phyloP scores from a whole-genome alignment of 1,140 invertebrate genomes.

The Bombus confusus region DNA sequence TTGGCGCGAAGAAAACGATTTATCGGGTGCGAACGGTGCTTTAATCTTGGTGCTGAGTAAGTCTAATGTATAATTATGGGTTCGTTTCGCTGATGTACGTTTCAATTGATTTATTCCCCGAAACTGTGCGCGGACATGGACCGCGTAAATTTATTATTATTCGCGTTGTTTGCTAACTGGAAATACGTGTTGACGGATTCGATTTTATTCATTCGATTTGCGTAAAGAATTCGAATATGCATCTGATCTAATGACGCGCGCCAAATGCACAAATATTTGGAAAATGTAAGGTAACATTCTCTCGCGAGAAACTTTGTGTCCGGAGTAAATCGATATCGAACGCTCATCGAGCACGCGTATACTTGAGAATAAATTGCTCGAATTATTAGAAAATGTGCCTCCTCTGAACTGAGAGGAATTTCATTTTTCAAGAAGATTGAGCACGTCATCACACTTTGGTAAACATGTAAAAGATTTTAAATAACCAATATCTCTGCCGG shows the following conservation, averaged over 20 bases:
- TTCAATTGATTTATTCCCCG: constrained; percentile 11
- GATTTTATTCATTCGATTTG: not conserved
- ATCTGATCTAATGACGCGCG: no score
- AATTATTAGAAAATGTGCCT: not conserved
- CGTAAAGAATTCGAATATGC: not conserved
- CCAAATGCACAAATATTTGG: no score
- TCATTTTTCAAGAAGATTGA: not conserved
- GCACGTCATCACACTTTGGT: not conserved
- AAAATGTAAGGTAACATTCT: not conserved
- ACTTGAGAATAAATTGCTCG: not conserved
- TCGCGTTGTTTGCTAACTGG: not conserved
- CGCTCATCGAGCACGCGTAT: not conserved
- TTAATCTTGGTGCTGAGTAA: not conserved
- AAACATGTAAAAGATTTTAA: not conserved
- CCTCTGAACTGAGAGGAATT: not conserved
- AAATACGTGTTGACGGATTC: not conserved
- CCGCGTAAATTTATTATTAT: constrained; percentile 26
- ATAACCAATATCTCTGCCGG: not conserved
- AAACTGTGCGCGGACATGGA: not conserved
- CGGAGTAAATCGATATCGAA: not conserved
- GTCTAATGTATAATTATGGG: constrained; percentile 13
- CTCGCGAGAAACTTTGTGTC: not conserved
- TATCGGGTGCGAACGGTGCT: not conserved
- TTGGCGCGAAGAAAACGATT: not conserved
- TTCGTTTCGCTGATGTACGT: constrained; percentile 3